phyloP scores from a whole-genome alignment of 2,888 invertebrate species.

The Caradrina clavipalpis region DNA sequence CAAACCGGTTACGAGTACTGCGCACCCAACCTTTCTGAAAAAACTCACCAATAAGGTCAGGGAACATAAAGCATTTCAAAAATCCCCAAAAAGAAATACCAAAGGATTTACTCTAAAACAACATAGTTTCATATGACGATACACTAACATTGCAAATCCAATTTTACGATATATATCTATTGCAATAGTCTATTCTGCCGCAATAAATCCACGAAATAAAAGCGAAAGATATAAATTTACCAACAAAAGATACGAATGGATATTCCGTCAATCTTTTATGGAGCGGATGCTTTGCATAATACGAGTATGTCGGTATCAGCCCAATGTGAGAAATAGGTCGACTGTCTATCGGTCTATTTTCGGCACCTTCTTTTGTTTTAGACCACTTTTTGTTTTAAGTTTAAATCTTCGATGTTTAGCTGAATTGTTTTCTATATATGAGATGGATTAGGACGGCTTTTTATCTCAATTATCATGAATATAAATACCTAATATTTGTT shows the following conservation, averaged over 20 bases:
- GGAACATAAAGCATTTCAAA: not conserved
- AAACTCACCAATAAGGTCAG: too few relatives aligned
- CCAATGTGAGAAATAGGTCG: constrained; percentile 37
- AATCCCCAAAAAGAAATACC: not conserved
- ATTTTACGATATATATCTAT: constrained; percentile 9
- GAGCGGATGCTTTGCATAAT: constrained; percentile 55
- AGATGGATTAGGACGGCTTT: too few relatives aligned
- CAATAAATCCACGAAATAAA: constrained; percentile 39
- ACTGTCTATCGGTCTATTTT: constrained; percentile 25
- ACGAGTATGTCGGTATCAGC: constrained; percentile 31
- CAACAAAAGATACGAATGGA: constrained; percentile 45
- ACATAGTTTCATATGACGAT: not conserved
- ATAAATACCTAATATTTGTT: too few relatives aligned
- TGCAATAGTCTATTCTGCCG: not conserved
- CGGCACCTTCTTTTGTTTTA: not conserved
- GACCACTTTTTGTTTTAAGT: not conserved
- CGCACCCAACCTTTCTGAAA: too few relatives aligned
- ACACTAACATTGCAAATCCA: constrained; percentile 1
- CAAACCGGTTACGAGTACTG: too few relatives aligned
- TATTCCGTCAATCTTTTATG: constrained; percentile 57
- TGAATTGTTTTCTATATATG: too few relatives aligned
- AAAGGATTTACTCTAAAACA: not conserved
- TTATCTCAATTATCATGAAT: too few relatives aligned
- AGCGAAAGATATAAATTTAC: constrained; percentile 40
- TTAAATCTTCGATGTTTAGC: too few relatives aligned